Conservation (phyloP, 2,888 invertebrate species). For the Pilophorus perplexus region DNA sequence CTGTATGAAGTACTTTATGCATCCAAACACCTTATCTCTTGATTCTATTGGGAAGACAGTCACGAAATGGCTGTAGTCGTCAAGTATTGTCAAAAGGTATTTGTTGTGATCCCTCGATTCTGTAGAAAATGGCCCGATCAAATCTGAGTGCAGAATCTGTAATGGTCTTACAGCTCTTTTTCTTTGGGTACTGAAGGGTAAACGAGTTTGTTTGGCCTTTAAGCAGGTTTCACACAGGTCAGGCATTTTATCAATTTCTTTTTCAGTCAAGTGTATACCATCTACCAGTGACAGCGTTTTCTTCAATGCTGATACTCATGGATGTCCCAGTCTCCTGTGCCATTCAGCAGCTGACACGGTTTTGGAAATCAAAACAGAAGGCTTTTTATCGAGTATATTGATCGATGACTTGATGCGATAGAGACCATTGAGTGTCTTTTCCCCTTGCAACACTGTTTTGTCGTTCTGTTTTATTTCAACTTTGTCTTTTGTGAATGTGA, state of each 20-base stretch:
- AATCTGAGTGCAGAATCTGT: constrained; percentile 47
- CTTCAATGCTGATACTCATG: not conserved
- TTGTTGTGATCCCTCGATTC: no score
- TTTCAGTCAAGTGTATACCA: no score
- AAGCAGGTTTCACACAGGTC: constrained; percentile 9
- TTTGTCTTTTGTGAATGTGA: no score
- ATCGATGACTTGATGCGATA: not conserved
- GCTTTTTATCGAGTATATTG: not conserved
- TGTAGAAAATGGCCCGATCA: constrained; percentile 48
- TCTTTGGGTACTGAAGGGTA: not conserved
- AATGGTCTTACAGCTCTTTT: constrained; percentile 37
- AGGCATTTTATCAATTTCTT: no score
- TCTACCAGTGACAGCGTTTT: not conserved
- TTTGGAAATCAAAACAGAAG: constrained; percentile 7
- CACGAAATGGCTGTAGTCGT: constrained; percentile 49
- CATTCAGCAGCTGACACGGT: not conserved
- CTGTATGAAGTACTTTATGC: not conserved
- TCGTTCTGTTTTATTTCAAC: no score
- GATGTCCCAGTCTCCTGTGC: not conserved
- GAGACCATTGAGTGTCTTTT: not conserved
- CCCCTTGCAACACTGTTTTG: not conserved
- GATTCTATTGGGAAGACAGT: constrained; percentile 47
- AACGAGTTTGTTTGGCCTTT: not conserved
- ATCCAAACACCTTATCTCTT: constrained; percentile 48
- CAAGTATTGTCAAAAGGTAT: constrained; percentile 49